A percentile compares a stretch with the other conserved stretches of the same genome.
Conservation (phyloP, 2,888 invertebrate species). For the Lymantria dispar region DNA sequence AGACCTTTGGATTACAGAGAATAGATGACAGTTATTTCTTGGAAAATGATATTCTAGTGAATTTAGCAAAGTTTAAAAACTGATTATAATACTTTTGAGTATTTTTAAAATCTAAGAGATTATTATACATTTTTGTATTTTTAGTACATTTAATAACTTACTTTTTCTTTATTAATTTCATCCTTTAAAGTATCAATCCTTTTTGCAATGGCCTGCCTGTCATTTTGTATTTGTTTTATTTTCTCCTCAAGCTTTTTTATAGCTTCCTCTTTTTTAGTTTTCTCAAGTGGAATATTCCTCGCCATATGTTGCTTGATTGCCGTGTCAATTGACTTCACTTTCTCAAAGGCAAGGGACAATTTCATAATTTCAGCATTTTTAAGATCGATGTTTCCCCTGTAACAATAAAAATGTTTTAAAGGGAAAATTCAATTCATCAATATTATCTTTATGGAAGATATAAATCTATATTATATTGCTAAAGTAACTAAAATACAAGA, state of each 20-base stretch:
- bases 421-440: not conserved
- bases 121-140: too few species aligned
- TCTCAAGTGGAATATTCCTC: slow-evolving; percentile 78
- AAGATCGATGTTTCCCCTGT: slow-evolving; percentile 63
- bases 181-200: slow-evolving; percentile 81
- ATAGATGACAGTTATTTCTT: too few species aligned
- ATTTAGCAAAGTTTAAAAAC: too few species aligned
- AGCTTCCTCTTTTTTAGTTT: slow-evolving; percentile 73
- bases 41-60: too few species aligned
- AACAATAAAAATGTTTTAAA: not conserved
- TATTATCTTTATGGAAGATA: too few species aligned
- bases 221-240: slow-evolving; percentile 67
- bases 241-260: slow-evolving; percentile 75
- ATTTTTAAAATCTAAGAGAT: too few species aligned
- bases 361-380: slow-evolving; percentile 67
- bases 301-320: slow-evolving; percentile 82
- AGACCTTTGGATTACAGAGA: too few species aligned
- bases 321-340: slow-evolving; percentile 76
- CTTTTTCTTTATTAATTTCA: slow-evolving; percentile 82
- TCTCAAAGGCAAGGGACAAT: slow-evolving; percentile 66
- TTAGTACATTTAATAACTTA: not conserved
- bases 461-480: too few species aligned
- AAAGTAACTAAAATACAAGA: too few species aligned
- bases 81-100: too few species aligned
- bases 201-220: slow-evolving; percentile 69